These are phyloP conservation scores for Epizoanthus illoricatus DNA, from an alignment of 92 coral and sea anemone genomes.

Conservation along the genomic window DNA sequence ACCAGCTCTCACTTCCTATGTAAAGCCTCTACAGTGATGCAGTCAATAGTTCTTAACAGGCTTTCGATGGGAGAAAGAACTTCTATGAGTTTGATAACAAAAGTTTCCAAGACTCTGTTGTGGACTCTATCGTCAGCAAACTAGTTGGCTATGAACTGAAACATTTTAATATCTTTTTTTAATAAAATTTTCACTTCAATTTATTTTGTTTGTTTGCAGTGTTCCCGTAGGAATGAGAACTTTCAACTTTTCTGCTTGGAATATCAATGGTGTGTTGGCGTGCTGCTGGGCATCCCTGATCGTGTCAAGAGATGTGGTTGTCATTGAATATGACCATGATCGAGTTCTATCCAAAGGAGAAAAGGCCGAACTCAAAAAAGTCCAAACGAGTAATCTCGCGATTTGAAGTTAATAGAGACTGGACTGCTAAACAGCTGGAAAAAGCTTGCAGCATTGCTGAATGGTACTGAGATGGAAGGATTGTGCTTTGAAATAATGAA, in stretches of 20 bases:
- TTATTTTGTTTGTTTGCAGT: no score
- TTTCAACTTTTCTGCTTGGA: conserved; percentile 24
- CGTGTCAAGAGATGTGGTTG: conserved; percentile 52
- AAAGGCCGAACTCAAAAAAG: conserved; percentile 54
- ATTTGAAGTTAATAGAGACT: conserved; percentile 41
- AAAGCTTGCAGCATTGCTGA: conserved; percentile 45
- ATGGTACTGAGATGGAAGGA: conserved; percentile 55
- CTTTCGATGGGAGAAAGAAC: no score
- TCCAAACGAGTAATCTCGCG: conserved; percentile 49
- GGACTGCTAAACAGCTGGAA: conserved; percentile 46
- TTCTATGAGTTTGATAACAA: no score
- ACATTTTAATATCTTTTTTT: no score
- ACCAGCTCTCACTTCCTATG: no score
- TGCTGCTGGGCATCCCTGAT: conserved; percentile 41
- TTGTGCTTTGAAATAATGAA: conserved; percentile 45
- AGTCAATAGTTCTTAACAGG: no score
- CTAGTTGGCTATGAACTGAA: no score
- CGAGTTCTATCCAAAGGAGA: conserved; percentile 48
- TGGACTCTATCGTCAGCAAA: no score
- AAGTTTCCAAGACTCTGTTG: no score
- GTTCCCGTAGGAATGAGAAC: conserved; percentile 2
- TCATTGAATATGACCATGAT: conserved; percentile 50
- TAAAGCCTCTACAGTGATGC: no score
- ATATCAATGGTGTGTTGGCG: conserved; percentile 8
- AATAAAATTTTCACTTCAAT: no score